phyloP scores from a whole-genome alignment of 2,113 vertebrate genomes.

The Callocephalon fimbriatum region DNA sequence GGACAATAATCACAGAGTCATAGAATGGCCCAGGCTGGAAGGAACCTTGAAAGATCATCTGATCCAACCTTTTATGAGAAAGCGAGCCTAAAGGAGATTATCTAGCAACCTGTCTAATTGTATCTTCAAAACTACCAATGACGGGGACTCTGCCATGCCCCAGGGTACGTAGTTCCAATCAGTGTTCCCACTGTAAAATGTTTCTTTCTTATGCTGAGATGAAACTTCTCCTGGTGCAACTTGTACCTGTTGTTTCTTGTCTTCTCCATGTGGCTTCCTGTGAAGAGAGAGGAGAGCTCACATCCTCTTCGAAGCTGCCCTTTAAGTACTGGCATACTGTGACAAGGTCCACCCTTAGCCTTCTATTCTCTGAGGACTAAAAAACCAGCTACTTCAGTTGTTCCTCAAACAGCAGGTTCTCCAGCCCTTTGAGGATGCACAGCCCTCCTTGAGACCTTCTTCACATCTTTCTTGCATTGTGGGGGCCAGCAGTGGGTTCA shows the following conservation, averaged over 20 bases:
- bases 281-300: neutral
- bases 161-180: neutral
- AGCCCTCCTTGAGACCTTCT: neutral
- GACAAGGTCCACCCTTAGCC: neutral
- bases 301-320: neutral
- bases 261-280: neutral
- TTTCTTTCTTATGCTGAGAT: neutral
- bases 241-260: neutral
- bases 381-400: neutral
- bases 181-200: neutral
- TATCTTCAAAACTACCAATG: neutral
- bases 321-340: neutral
- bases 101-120: neutral
- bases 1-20: neutral
- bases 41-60: neutral
- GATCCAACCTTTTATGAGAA: neutral
- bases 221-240: neutral
- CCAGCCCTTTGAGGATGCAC: neutral
- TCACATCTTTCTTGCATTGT: neutral
- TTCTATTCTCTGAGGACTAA: neutral
- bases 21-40: neutral
- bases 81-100: neutral
- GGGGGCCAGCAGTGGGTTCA: neutral
- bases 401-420: neutral
- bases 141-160: neutral